Conservation (phyloP, 1,140 invertebrate genomes). For the Hesperophylax magnus region DNA sequence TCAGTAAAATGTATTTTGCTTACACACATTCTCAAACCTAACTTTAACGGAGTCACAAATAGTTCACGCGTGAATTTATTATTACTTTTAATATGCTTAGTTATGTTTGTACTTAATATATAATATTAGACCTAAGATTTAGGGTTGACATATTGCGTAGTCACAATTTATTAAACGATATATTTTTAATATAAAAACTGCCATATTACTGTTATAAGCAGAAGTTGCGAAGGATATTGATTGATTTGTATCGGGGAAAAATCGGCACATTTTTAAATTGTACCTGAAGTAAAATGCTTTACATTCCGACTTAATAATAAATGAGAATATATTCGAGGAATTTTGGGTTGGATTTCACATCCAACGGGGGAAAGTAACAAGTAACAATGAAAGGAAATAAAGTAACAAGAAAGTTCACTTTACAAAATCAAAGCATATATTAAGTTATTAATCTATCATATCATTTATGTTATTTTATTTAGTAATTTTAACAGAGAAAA, state of each 20-base stretch:
- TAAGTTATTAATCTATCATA: slow-evolving; percentile 52
- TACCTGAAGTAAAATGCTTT: slow-evolving; percentile 55
- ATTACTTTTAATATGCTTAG: slow-evolving; percentile 1
- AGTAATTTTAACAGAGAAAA: slow-evolving; percentile 19
- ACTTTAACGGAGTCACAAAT: slow-evolving; percentile 24
- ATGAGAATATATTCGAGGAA: slow-evolving; percentile 24
- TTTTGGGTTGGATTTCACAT: slow-evolving; percentile 3
- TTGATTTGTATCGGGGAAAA: slow-evolving; percentile 49
- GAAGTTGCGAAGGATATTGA: slow-evolving; percentile 50
- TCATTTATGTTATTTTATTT: slow-evolving; percentile 15
- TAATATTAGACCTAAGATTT: slow-evolving; percentile 40
- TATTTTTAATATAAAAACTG: slow-evolving; percentile 56
- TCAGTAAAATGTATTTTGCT: background rate
- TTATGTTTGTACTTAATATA: slow-evolving; percentile 39
- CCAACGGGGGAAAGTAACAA: slow-evolving; percentile 22
- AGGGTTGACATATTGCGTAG: slow-evolving; percentile 44
- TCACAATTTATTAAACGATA: slow-evolving; percentile 49
- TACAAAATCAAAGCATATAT: slow-evolving; percentile 55
- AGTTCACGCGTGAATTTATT: slow-evolving; percentile 23
- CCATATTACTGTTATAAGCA: slow-evolving; percentile 58
- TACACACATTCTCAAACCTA: background rate
- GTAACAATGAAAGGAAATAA: slow-evolving; percentile 31
- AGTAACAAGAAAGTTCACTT: slow-evolving; percentile 21
- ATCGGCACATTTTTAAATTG: slow-evolving; percentile 56
- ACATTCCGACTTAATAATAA: slow-evolving; percentile 46